Conservation (phyloP, 1,140 invertebrate species). For the Ooceraea biroi region DNA sequence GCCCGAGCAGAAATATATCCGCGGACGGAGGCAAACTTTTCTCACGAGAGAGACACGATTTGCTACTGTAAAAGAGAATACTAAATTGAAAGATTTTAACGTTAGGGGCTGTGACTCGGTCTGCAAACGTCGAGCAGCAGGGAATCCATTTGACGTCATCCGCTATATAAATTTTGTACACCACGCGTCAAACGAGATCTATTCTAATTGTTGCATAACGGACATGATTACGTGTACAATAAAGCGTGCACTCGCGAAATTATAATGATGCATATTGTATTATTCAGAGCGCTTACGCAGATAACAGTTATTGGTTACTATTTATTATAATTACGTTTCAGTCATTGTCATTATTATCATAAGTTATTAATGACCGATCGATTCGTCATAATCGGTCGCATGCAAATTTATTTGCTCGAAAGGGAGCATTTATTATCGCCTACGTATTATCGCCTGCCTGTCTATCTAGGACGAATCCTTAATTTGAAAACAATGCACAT, state of each 20-base stretch:
- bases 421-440: background rate
- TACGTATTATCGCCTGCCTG: background rate
- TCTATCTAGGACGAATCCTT: background rate
- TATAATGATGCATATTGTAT: constrained; percentile 55
- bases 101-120: constrained; percentile 12
- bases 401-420: constrained; percentile 2
- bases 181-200: constrained; percentile 11
- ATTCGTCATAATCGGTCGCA: constrained; percentile 5
- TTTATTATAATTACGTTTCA: constrained; percentile 51
- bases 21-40: constrained; percentile 60
- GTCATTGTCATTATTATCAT: constrained; percentile 45
- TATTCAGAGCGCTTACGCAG: constrained; percentile 47
- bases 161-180: constrained; percentile 38
- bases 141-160: constrained; percentile 49
- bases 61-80: constrained; percentile 65
- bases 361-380: constrained; percentile 47
- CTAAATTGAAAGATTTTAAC: constrained; percentile 67
- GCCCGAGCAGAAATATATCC: constrained; percentile 79
- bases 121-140: constrained; percentile 45
- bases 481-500: constrained; percentile 56
- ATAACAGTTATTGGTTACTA: constrained; percentile 51
- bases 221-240: constrained; percentile 36
- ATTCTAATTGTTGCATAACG: constrained; percentile 50
- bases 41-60: constrained; percentile 61
- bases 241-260: constrained; percentile 43